Evolutionary conservation across 1,140 invertebrate genomes (phyloP).

Genomic region (Pogonomyrmex barbatus): DNA sequence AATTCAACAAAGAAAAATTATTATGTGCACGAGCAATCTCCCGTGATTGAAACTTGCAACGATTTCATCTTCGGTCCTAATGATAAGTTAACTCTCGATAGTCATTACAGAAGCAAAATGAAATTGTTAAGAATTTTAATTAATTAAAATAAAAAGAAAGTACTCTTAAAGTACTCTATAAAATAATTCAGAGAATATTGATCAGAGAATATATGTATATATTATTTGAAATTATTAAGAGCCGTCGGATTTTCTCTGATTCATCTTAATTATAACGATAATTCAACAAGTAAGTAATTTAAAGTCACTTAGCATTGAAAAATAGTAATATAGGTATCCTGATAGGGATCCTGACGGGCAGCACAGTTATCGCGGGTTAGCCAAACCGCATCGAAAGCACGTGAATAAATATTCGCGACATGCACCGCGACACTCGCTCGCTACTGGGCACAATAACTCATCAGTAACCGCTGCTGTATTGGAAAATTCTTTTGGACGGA

Average conservation of each 20-base stretch:
- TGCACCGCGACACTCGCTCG: slow-evolving; percentile 49
- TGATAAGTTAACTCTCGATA: neutral
- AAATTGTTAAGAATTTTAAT: neutral
- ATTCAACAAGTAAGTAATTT: slow-evolving; percentile 34
- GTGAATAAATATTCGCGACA: slow-evolving; percentile 59
- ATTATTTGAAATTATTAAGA: neutral
- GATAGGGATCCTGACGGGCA: slow-evolving; percentile 11
- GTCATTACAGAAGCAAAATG: neutral
- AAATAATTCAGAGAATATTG: too few relatives aligned
- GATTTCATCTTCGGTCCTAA: neutral
- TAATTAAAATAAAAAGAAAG: too few relatives aligned
- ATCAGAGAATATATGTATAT: neutral
- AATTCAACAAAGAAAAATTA: slow-evolving; percentile 16
- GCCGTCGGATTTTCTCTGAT: neutral
- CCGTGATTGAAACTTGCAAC: neutral
- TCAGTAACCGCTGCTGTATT: slow-evolving; percentile 39
- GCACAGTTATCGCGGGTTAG: neutral
- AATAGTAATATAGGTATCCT: slow-evolving; percentile 9
- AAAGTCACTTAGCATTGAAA: slow-evolving; percentile 18
- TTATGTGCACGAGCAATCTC: neutral
- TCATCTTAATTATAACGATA: slow-evolving; percentile 3
- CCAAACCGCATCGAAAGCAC: slow-evolving; percentile 31
- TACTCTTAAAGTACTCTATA: too few relatives aligned
- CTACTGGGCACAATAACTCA: slow-evolving; percentile 49
- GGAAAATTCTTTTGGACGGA: slow-evolving; percentile 47